These are phyloP conservation scores for Nibea coibor DNA, from an alignment of 2,113 vertebrate genomes.

Conservation along the genomic window DNA sequence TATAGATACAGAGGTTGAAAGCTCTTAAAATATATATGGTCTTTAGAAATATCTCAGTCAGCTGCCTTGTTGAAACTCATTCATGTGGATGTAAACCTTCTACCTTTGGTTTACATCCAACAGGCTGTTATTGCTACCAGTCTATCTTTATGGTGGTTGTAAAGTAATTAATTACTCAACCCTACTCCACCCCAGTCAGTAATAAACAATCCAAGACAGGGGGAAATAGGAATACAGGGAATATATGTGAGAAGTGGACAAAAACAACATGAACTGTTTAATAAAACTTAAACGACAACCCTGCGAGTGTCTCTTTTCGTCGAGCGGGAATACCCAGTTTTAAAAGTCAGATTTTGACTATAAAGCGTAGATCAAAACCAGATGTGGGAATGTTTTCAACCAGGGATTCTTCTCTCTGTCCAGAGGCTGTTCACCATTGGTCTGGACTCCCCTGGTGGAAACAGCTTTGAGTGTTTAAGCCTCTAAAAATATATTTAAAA, in stretches of 20 bases:
- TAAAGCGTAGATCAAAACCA: slow-evolving; percentile 64
- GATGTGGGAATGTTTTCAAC: slow-evolving; percentile 67
- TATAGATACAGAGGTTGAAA: not conserved
- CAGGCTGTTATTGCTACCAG: slow-evolving; percentile 17
- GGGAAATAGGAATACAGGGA: not conserved
- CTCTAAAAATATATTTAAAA: not conserved
- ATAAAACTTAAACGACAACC: slow-evolving; percentile 19
- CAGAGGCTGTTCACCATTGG: slow-evolving; percentile 7
- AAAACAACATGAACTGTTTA: slow-evolving; percentile 19
- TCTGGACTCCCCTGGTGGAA: slow-evolving; percentile 15
- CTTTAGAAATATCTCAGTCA: not conserved
- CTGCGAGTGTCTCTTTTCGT: slow-evolving; percentile 28
- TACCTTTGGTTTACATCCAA: slow-evolving; percentile 53
- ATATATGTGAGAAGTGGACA: slow-evolving; percentile 3
- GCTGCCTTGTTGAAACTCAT: not conserved
- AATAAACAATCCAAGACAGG: slow-evolving; percentile 9
- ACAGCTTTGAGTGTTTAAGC: slow-evolving; percentile 1
- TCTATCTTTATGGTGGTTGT: slow-evolving; percentile 63
- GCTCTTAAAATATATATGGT: not conserved
- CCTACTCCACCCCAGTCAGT: not conserved
- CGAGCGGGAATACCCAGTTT: slow-evolving; percentile 34
- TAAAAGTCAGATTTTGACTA: slow-evolving; percentile 43
- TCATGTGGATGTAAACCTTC: slow-evolving; percentile 49
- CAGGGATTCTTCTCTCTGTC: slow-evolving; percentile 23
- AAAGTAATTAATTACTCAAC: slow-evolving; percentile 54